A percentile compares a stretch with the other conserved stretches of the same genome.
Evolutionary conservation across 2,888 invertebrate genomes (phyloP).

Genomic region (Cynaeus angustus): DNA sequence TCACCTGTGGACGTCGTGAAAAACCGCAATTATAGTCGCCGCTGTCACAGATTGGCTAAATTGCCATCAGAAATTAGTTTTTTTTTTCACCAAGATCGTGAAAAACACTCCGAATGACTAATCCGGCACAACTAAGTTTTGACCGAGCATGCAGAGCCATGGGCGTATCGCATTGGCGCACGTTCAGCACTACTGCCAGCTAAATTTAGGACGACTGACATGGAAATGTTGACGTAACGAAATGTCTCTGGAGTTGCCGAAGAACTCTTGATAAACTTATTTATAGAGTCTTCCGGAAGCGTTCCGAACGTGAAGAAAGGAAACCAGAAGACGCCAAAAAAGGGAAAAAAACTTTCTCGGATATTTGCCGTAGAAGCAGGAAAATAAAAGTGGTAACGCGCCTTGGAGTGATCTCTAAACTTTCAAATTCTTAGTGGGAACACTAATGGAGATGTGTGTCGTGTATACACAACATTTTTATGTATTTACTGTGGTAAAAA

Average conservation of each 20-base stretch:
- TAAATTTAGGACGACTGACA: constrained; percentile 52
- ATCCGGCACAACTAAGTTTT: constrained; percentile 36
- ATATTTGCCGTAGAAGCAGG: too few species aligned
- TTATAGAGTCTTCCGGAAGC: constrained; percentile 10
- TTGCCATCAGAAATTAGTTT: too few species aligned
- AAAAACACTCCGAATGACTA: constrained; percentile 28
- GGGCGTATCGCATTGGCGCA: constrained; percentile 43
- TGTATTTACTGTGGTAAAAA: constrained; percentile 46
- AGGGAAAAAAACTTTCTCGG: too few species aligned
- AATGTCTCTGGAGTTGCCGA: constrained; percentile 13
- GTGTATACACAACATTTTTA: constrained; percentile 23
- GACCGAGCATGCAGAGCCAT: constrained; percentile 31
- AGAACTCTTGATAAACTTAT: background rate
- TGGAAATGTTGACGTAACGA: constrained; percentile 38
- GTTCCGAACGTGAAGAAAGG: background rate
- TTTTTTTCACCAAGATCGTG: constrained; percentile 5
- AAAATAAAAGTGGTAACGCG: too few species aligned
- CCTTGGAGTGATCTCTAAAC: too few species aligned
- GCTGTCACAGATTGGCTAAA: too few species aligned
- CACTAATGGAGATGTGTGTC: constrained; percentile 17
- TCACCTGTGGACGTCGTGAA: too few species aligned
- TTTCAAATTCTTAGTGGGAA: constrained; percentile 7
- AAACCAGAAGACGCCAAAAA: too few species aligned
- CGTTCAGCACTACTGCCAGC: constrained; percentile 36
- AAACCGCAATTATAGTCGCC: too few species aligned